These are phyloP conservation scores for Trematomus bernacchii DNA, from an alignment of 2,797 vertebrate species.

Conservation along the genomic window DNA sequence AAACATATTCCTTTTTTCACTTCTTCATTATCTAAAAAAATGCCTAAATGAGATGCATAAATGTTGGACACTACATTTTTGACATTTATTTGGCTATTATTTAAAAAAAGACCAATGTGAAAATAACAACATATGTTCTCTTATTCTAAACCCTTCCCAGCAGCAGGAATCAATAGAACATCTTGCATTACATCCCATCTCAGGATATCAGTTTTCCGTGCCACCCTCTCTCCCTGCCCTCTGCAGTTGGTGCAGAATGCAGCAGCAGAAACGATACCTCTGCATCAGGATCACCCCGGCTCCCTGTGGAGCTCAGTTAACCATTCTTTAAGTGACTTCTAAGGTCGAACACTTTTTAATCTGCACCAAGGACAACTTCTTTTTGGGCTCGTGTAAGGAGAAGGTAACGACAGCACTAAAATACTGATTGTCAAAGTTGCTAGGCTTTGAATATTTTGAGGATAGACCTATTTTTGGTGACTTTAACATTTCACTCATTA, in stretches of 20 bases:
- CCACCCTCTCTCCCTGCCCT: no score
- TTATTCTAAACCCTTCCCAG: not conserved
- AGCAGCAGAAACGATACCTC: not conserved
- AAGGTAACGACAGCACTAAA: not conserved
- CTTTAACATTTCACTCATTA: not conserved
- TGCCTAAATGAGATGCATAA: no score
- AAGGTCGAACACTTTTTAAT: not conserved
- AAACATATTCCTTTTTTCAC: no score
- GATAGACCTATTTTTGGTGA: not conserved
- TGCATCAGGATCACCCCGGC: not conserved
- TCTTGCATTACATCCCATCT: not conserved
- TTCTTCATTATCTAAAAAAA: no score
- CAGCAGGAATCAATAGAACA: not conserved
- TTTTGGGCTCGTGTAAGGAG: no score
- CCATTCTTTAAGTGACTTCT: not conserved
- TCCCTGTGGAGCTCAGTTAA: not conserved
- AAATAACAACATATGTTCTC: no score
- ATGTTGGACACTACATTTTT: no score
- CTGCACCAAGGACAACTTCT: not conserved
- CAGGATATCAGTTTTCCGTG: no score
- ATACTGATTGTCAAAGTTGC: not conserved
- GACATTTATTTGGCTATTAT: no score
- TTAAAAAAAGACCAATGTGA: no score
- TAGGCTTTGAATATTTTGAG: not conserved
- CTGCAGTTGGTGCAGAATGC: not conserved